Evolutionary conservation across 1,140 invertebrate species (phyloP), one percentile per base, ranked within the genome.

Genomic region (Euborellia annulipes): DNA sequence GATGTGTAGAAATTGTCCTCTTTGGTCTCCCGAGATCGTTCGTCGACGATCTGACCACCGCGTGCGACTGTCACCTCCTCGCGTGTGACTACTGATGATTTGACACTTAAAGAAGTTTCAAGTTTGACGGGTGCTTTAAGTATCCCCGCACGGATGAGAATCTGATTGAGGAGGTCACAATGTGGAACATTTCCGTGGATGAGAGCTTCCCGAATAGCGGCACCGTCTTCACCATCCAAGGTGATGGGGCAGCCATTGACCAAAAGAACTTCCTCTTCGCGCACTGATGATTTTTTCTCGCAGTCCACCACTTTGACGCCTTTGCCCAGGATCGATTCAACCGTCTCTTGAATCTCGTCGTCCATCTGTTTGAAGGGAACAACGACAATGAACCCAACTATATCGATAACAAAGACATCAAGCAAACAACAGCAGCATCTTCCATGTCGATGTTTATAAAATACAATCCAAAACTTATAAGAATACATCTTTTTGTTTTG

Each of bases 341-440:
- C 81, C 36, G 80, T 82, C 51, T 79, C 80, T 55, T 82, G 78
- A 45, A 83, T 79, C 59, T 83, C 78, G 61, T 82, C 78, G 58
- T 82, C 78, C 73, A 82, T 81, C 52, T 19, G n/a, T n/a, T n/a
- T n/a, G n/a, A n/a, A n/a, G n/a, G n/a, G n/a, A n/a, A n/a, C n/a
- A n/a, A n/a, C n/a, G n/a, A n/a, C n/a, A n/a, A n/a, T n/a, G n/a
- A n/a, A n/a, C n/a, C n/a, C n/a, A n/a, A n/a, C n/a, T n/a, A n/a
- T n/a, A n/a, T n/a, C n/a, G n/a, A n/a, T n/a, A n/a, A n/a, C n/a
- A n/a, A n/a, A n/a, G n/a, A n/a, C n/a, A n/a, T n/a, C n/a, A n/a
- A n/a, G n/a, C n/a, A n/a, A n/a, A n/a, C n/a, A n/a, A n/a, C n/a
- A n/a, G n/a, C n/a, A n/a, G n/a, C n/a, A n/a, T n/a, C n/a, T n/a